Evolutionary conservation across 2,888 invertebrate species (phyloP).

Genomic region (Pecten maximus): DNA sequence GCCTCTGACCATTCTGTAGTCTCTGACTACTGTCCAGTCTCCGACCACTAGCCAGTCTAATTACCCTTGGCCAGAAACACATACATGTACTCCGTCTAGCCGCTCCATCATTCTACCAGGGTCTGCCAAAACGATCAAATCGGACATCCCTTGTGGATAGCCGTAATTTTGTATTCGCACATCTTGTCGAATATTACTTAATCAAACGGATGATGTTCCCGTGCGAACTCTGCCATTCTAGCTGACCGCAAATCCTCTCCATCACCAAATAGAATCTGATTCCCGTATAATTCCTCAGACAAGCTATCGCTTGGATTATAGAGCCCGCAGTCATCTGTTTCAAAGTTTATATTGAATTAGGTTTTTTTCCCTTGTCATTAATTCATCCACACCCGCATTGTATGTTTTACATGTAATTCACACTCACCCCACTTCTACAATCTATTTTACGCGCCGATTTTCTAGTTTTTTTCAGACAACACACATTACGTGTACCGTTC

Average conservation of each 20-base stretch:
- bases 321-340: neutral
- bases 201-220: neutral
- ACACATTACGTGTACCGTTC: neutral
- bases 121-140: neutral
- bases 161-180: neutral
- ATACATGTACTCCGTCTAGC: neutral
- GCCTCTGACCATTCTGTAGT: no score
- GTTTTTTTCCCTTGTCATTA: neutral
- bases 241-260: neutral
- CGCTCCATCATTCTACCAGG: neutral
- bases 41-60: neutral
- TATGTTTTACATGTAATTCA: neutral
- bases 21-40: neutral
- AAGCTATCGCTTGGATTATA: neutral
- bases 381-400: neutral
- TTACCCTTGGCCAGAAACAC: neutral
- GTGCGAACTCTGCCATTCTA: neutral
- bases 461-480: neutral
- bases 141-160: neutral
- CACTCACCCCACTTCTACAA: neutral
- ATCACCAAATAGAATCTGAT: slow-evolving; percentile 5
- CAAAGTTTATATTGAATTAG: slow-evolving; percentile 10
- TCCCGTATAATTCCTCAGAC: neutral
- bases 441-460: neutral
- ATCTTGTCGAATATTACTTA: neutral